Evolutionary conservation across 2,888 invertebrate species (phyloP).

Genomic region (Globia sparganii): DNA sequence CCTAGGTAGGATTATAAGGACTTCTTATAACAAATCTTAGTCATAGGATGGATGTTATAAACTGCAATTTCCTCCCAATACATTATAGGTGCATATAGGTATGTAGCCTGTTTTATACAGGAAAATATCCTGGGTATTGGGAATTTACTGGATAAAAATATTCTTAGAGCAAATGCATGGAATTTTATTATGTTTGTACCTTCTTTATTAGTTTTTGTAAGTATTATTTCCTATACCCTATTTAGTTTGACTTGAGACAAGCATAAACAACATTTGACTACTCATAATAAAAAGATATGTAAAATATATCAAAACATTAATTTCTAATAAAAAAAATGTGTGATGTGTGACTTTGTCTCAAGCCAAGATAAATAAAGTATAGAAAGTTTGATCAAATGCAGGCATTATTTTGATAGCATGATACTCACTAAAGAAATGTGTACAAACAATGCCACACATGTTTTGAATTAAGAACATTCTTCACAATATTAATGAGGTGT

Average conservation of each 20-base stretch:
- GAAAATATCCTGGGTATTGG: slow-evolving; percentile 24
- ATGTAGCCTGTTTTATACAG: slow-evolving; percentile 3
- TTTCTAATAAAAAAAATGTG: no score
- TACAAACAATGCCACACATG: background rate
- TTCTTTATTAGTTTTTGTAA: background rate
- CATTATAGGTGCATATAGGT: background rate
- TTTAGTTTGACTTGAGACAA: no score
- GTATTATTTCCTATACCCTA: background rate
- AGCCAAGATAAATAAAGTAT: no score
- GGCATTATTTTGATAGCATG: slow-evolving; percentile 4
- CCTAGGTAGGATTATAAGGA: slow-evolving; percentile 14
- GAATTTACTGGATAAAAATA: slow-evolving; percentile 6
- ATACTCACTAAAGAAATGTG: background rate
- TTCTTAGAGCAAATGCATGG: background rate
- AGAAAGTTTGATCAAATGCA: no score
- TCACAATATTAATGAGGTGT: slow-evolving; percentile 25
- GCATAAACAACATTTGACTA: no score
- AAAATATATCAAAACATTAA: no score
- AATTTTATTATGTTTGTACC: background rate
- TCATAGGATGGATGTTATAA: slow-evolving; percentile 27
- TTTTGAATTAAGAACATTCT: slow-evolving; percentile 17
- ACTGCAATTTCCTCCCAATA: slow-evolving; percentile 41
- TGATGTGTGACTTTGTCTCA: no score
- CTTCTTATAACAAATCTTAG: slow-evolving; percentile 23
- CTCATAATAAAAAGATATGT: no score